Conservation (phyloP, 2,113 vertebrate genomes). For the Pelecanus crispus region DNA sequence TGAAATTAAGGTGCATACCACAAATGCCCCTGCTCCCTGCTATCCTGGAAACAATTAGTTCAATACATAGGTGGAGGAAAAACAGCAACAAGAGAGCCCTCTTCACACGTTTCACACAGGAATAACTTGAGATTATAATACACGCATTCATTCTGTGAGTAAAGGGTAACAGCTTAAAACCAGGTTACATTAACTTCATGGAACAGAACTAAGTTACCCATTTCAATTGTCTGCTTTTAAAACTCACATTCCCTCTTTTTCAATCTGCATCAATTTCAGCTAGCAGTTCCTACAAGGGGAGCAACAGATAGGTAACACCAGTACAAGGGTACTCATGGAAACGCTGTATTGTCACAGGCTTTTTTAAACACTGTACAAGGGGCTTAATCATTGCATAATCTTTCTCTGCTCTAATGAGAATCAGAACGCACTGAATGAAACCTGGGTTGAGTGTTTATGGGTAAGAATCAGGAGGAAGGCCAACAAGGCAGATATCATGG, state of each 20-base stretch:
- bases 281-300: conserved; percentile 71
- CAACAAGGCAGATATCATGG: no score
- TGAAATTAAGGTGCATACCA: background rate
- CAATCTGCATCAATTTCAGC: conserved; percentile 70
- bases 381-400: background rate
- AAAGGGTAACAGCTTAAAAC: background rate
- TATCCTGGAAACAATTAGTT: background rate
- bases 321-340: background rate
- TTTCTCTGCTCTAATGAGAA: background rate
- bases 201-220: conserved; percentile 63
- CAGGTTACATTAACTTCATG: conserved; percentile 74
- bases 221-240: conserved; percentile 67
- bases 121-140: background rate
- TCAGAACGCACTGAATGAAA: background rate
- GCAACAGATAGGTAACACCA: background rate
- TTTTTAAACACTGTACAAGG: background rate
- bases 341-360: background rate
- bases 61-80: background rate
- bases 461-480: no score
- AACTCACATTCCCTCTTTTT: conserved; percentile 70
- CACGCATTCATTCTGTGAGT: background rate
- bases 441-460: no score
- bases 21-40: background rate
- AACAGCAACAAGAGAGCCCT: background rate
- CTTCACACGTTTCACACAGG: background rate